Conservation (phyloP, 2,113 vertebrate genomes). For the Ranitomeya variabilis region DNA sequence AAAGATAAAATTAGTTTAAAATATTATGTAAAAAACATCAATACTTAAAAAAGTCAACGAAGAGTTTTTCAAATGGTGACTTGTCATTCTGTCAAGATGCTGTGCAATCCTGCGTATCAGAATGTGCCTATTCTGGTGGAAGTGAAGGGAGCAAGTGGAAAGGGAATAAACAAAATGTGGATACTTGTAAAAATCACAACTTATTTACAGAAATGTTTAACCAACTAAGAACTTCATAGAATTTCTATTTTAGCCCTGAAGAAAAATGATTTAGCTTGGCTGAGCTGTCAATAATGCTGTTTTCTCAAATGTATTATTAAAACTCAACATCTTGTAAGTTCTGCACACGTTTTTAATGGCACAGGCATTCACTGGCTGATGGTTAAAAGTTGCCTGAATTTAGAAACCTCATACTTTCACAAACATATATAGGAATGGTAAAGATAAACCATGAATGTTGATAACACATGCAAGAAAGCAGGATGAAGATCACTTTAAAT, state of each 20-base stretch:
- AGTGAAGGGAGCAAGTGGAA: slow-evolving; percentile 23
- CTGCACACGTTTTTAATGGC: not conserved
- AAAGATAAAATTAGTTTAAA: not conserved
- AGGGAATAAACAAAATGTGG: slow-evolving; percentile 37
- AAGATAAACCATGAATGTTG: slow-evolving; percentile 5
- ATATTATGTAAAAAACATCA: not conserved
- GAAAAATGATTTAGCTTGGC: slow-evolving; percentile 12
- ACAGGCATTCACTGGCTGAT: not conserved
- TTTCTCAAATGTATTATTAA: slow-evolving; percentile 12
- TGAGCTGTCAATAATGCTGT: not conserved
- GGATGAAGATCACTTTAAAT: slow-evolving; percentile 4
- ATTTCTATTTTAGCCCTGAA: not conserved
- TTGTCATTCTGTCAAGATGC: not conserved
- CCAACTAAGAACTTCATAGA: slow-evolving; percentile 7
- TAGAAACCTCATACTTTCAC: not conserved
- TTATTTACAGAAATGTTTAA: slow-evolving; percentile 32
- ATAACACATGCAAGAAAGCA: not conserved
- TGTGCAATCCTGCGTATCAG: slow-evolving; percentile 12
- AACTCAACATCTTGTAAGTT: not conserved
- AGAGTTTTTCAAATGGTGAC: not conserved
- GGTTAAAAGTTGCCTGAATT: not conserved
- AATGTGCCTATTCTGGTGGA: slow-evolving; percentile 23
- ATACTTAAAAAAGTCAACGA: not conserved
- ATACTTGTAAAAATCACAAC: slow-evolving; percentile 43
- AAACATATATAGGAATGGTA: not conserved